Conservation (phyloP, 2,797 vertebrate genomes). For the Pangasius mekongensis region DNA sequence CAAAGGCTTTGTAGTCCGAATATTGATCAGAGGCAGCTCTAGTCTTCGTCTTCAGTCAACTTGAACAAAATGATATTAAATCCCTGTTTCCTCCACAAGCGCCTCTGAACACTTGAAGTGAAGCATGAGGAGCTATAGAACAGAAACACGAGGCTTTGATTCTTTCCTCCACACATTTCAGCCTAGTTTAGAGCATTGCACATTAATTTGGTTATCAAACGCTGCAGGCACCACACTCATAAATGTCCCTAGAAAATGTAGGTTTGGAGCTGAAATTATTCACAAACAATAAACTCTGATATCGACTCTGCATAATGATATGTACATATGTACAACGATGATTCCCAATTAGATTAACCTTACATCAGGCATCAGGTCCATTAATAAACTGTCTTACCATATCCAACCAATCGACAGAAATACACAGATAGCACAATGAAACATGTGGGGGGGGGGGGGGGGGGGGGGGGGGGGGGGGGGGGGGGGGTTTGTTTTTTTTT, state of each 20-base stretch:
- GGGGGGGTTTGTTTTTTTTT: too few species aligned
- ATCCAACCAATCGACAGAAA: slow-evolving; percentile 61
- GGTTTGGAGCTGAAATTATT: slow-evolving; percentile 57
- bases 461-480: too few species aligned
- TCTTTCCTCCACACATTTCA: slow-evolving; percentile 45
- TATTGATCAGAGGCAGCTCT: slow-evolving; percentile 67
- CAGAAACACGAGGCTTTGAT: slow-evolving; percentile 45
- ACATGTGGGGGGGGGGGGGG: neutral
- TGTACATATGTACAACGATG: slow-evolving; percentile 71
- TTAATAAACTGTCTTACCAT: slow-evolving; percentile 36
- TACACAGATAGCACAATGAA: slow-evolving; percentile 64
- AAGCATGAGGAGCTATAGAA: slow-evolving; percentile 55
- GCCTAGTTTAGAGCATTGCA: slow-evolving; percentile 51
- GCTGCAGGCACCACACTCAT: slow-evolving; percentile 29
- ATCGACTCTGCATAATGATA: slow-evolving; percentile 64
- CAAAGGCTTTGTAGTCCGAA: slow-evolving; percentile 53
- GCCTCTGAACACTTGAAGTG: slow-evolving; percentile 57
- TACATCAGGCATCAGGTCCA: slow-evolving; percentile 40
- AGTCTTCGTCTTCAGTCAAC: slow-evolving; percentile 59
- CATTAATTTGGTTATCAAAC: slow-evolving; percentile 53
- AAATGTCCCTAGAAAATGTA: slow-evolving; percentile 15
- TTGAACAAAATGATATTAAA: slow-evolving; percentile 63
- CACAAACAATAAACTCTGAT: slow-evolving; percentile 62
- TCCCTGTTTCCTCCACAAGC: slow-evolving; percentile 53
- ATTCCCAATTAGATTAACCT: slow-evolving; percentile 41